Evolutionary conservation across 2,888 invertebrate genomes (phyloP).

Genomic region (Pristionchus mayeri): DNA sequence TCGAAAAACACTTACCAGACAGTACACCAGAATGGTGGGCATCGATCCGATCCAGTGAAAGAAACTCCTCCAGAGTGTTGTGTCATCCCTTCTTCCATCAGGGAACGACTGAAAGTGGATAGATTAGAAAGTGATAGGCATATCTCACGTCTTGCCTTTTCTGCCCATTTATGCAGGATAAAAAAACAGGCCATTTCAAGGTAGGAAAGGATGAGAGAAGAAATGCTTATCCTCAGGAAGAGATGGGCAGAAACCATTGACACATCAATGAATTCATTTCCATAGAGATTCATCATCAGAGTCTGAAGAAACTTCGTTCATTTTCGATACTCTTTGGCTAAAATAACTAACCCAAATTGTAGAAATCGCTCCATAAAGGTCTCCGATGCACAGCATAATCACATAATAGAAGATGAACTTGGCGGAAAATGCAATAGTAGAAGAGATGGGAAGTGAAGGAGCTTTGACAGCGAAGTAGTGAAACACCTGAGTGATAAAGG

Average conservation of each 20-base stretch:
- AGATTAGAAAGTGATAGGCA: no score
- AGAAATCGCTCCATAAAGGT: constrained; percentile 53
- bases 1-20: constrained; percentile 8
- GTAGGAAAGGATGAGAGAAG: constrained; percentile 52
- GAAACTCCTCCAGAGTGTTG: constrained; percentile 53
- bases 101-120: constrained; percentile 51
- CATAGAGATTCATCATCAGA: constrained; percentile 28
- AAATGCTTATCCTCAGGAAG: constrained; percentile 50
- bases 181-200: constrained; percentile 55
- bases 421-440: constrained; percentile 51
- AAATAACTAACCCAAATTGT: constrained; percentile 50
- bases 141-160: constrained; percentile 12
- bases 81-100: constrained; percentile 51
- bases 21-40: constrained; percentile 54
- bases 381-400: constrained; percentile 54
- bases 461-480: constrained; percentile 59
- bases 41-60: constrained; percentile 55
- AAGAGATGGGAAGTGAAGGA: constrained; percentile 46
- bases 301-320: constrained; percentile 6
- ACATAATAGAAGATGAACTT: constrained; percentile 59
- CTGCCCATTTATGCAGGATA: constrained; percentile 52
- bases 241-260: neutral
- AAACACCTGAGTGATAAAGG: constrained; percentile 48
- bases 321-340: neutral
- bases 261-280: neutral